Conservation (phyloP, 2,113 vertebrate genomes). For the Natator depressus region DNA sequence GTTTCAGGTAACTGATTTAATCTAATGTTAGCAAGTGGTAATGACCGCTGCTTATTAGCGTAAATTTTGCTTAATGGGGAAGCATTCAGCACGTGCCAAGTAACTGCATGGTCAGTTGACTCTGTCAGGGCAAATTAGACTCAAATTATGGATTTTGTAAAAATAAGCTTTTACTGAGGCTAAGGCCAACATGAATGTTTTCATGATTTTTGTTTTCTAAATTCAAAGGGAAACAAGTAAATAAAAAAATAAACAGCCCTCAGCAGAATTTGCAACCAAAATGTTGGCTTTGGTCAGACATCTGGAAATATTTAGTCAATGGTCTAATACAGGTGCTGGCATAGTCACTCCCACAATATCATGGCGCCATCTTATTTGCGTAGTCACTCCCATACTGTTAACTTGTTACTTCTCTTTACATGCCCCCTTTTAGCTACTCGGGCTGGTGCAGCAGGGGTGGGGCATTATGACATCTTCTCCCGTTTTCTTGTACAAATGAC, state of each 20-base stretch:
- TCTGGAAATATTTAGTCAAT: not conserved
- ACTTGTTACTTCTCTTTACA: not conserved
- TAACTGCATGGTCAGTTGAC: slow-evolving; percentile 71
- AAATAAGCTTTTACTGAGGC: not conserved
- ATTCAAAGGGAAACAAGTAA: not conserved
- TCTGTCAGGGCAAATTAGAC: slow-evolving; percentile 70
- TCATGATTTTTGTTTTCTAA: not conserved
- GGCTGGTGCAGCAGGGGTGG: not conserved
- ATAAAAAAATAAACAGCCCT: not conserved
- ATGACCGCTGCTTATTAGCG: slow-evolving; percentile 64
- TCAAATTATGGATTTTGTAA: slow-evolving; percentile 55
- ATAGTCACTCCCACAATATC: not conserved
- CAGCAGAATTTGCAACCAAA: not conserved
- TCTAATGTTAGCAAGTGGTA: slow-evolving; percentile 47
- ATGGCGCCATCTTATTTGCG: not conserved
- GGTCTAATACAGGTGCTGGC: not conserved
- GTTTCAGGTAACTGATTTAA: slow-evolving; percentile 51
- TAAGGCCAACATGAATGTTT: not conserved
- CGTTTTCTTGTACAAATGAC: not conserved
- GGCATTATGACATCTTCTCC: not conserved
- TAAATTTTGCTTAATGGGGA: slow-evolving; percentile 65
- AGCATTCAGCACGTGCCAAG: slow-evolving; percentile 64
- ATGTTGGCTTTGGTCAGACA: not conserved
- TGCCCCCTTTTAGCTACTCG: not conserved
- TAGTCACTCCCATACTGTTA: not conserved